Base-by-base conservation (phyloP, 2,888 invertebrate genomes). In the Hydroisotoma schaefferi region DNA sequence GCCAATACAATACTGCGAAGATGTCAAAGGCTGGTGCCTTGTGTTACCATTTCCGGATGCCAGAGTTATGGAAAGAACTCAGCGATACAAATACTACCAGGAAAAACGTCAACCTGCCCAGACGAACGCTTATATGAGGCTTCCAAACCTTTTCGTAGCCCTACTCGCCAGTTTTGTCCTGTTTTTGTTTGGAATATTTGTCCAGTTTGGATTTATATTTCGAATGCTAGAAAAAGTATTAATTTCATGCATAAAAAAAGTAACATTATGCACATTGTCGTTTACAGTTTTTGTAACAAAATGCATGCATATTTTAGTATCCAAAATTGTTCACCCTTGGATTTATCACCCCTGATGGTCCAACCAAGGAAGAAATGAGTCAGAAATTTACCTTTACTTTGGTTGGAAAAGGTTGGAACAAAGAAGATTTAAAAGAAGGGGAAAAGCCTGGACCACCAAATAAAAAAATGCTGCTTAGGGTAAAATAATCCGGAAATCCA, bases 41-140 rank as follows among this genome's bases (percentile, higher is more conserved):
- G 86, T 90, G 0, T 94, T 95, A 78, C 83, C 84, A 0, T 90
- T 91, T 38, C 80, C 90, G 10, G 94, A 95, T 79, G 82, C 84
- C 63, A 85, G 92, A 1, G 85, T 95, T 0, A 84, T 87, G 27
- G 79, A 83, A 75, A 82, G 94, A 46, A 85, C 91, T 0, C 93
- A 94, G 76, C 82, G 88, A 52, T 83, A 82, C 75, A 81, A 90
- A 25, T 85, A 84, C 74, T 84, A 87, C 47, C 76, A 79, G 1
- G 81, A 84, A 1, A 82, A 86, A 56, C 80, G 82, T 67, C 82
- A 90, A 3, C 94, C 94, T 0, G 83, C 83, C 6, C 92, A 93
- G 77, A 81, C 89, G 76, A 80, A 83, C 29, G 84, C 88, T 0
- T 95, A 93, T 76, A 67, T 87, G n/a, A 80, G 80, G 8, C 76